These are phyloP conservation scores for Anthrax anthrax DNA, from an alignment of 2,888 invertebrate species.

Conservation along the genomic window DNA sequence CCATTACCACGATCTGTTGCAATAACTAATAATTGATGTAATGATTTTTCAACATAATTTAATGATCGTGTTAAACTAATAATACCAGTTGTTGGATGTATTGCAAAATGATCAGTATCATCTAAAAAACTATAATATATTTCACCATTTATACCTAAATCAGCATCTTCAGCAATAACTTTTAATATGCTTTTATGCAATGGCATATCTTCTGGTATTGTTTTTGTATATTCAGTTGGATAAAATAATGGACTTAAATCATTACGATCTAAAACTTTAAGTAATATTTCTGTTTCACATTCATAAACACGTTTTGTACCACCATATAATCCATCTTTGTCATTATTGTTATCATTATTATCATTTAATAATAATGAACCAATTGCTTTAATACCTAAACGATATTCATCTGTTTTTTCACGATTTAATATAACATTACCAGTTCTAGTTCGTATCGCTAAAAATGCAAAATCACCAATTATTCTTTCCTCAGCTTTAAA, in stretches of 20 bases:
- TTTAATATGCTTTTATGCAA: slow-evolving; percentile 65
- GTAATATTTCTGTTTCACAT: slow-evolving; percentile 54
- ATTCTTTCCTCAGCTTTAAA: slow-evolving; percentile 82
- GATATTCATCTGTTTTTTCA: slow-evolving; percentile 74
- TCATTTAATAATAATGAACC: slow-evolving; percentile 29
- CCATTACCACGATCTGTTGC: slow-evolving; percentile 71
- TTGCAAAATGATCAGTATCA: slow-evolving; percentile 70
- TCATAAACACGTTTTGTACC: slow-evolving; percentile 48
- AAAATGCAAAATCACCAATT: slow-evolving; percentile 91
- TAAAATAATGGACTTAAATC: slow-evolving; percentile 91
- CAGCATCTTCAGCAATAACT: slow-evolving; percentile 88
- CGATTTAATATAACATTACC: slow-evolving; percentile 83
- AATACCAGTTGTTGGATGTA: slow-evolving; percentile 85
- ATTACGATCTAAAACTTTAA: slow-evolving; percentile 68
- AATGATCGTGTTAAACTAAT: slow-evolving; percentile 70
- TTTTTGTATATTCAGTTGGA: slow-evolving; percentile 71
- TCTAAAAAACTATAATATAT: slow-evolving; percentile 88
- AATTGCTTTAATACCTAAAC: slow-evolving; percentile 60
- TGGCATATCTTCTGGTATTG: slow-evolving; percentile 78
- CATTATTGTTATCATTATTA: slow-evolving; percentile 31
- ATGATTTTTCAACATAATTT: slow-evolving; percentile 50
- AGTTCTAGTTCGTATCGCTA: slow-evolving; percentile 76
- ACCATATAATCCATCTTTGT: slow-evolving; percentile 43
- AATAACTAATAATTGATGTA: slow-evolving; percentile 62
- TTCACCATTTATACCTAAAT: slow-evolving; percentile 89